Percentiles rank a stretch among this genome's conserved stretches.
phyloP scores from a whole-genome alignment of 2,888 invertebrate genomes.

The Polymixis lichenea region DNA sequence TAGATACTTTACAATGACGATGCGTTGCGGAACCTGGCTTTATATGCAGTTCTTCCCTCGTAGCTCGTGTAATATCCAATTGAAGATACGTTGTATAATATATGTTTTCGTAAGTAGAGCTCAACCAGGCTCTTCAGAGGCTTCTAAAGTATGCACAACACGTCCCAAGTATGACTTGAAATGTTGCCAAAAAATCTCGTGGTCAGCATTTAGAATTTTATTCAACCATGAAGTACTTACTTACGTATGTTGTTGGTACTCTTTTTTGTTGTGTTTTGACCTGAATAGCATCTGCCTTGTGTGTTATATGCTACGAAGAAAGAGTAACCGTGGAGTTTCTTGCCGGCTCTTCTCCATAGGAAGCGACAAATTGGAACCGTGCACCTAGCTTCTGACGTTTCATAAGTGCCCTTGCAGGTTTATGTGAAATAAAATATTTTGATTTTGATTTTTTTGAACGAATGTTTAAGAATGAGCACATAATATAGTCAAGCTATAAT shows the following conservation, averaged over 20 bases:
- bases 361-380: no score
- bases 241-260: slow-evolving; percentile 25
- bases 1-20: not conserved
- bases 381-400: no score
- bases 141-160: slow-evolving; percentile 43
- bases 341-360: no score
- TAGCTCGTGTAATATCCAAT: not conserved
- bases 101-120: slow-evolving; percentile 28
- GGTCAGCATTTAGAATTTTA: slow-evolving; percentile 59
- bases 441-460: no score
- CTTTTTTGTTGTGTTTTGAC: slow-evolving; percentile 3
- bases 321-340: no score
- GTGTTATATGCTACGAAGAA: no score
- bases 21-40: not conserved
- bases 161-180: slow-evolving; percentile 54
- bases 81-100: not conserved
- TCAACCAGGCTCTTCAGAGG: slow-evolving; percentile 26
- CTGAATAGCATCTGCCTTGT: not conserved
- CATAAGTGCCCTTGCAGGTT: no score
- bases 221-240: slow-evolving; percentile 41
- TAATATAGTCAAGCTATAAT: no score
- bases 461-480: not conserved
- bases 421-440: no score
- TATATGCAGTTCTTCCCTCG: not conserved
- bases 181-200: slow-evolving; percentile 59